These are phyloP conservation scores for Catostomus latipinnis DNA, from an alignment of 2,797 vertebrate genomes.

Conservation along the genomic window DNA sequence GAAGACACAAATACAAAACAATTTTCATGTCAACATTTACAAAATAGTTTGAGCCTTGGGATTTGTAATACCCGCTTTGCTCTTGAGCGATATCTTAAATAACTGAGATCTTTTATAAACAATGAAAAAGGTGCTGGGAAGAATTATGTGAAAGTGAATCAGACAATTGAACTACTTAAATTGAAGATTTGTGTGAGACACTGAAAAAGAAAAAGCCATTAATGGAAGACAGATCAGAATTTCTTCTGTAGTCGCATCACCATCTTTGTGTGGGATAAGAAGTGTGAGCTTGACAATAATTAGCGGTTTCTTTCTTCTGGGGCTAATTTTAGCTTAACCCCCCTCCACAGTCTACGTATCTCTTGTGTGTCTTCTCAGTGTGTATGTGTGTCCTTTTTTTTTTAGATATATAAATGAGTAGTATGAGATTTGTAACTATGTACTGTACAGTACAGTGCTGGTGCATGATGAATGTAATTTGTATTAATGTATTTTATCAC, in stretches of 20 bases:
- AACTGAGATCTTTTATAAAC: conserved; percentile 13
- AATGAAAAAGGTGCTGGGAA: background rate
- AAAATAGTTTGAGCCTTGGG: background rate
- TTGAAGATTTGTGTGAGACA: conserved; percentile 4
- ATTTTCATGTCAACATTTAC: conserved; percentile 17
- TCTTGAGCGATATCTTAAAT: background rate
- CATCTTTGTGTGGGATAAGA: conserved; percentile 26
- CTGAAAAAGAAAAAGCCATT: background rate
- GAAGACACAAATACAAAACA: background rate
- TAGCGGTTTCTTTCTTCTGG: conserved; percentile 33
- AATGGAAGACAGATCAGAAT: conserved; percentile 15
- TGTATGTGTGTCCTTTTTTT: too few species aligned
- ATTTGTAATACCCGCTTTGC: background rate
- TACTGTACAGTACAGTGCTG: too few species aligned
- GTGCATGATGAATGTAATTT: too few species aligned
- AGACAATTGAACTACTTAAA: conserved; percentile 4
- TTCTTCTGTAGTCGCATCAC: conserved; percentile 9
- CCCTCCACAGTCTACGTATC: background rate
- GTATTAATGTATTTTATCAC: too few species aligned
- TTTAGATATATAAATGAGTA: too few species aligned
- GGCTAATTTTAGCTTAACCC: conserved; percentile 34
- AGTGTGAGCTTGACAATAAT: conserved; percentile 48
- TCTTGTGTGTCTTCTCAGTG: background rate
- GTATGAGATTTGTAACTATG: too few species aligned
- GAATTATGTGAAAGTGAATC: conserved; percentile 8